These are phyloP conservation scores for Pteropus rufus DNA, from an alignment of 2,797 vertebrate genomes.

Conservation along the genomic window DNA sequence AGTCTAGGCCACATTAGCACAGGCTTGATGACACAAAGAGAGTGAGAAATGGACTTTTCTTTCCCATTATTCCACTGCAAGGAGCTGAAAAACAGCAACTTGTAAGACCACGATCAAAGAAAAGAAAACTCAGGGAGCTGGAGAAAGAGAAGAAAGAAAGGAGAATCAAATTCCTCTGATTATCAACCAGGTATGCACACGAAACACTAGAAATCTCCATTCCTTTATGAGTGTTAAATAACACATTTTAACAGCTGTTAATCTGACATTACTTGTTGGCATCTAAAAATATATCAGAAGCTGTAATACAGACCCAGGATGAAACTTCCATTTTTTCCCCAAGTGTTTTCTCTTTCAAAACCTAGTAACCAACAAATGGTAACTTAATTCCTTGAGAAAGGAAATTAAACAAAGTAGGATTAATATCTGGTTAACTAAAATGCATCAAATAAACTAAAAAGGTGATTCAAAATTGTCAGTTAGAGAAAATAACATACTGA, in stretches of 20 bases:
- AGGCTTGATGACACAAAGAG: neutral
- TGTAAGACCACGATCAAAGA: neutral
- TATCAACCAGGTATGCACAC: slow-evolving; percentile 28
- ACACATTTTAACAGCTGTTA: slow-evolving; percentile 72
- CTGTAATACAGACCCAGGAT: slow-evolving; percentile 69
- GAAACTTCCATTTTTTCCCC: slow-evolving; percentile 65
- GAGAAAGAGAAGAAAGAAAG: neutral
- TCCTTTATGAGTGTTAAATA: slow-evolving; percentile 72
- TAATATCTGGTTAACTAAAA: neutral
- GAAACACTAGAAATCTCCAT: slow-evolving; percentile 56
- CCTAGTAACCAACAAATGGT: slow-evolving; percentile 66
- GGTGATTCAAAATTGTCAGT: slow-evolving; percentile 66
- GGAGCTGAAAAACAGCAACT: neutral
- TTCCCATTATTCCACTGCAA: neutral
- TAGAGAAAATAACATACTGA: neutral
- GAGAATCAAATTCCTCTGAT: neutral
- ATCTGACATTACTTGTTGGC: slow-evolving; percentile 75
- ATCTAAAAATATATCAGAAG: slow-evolving; percentile 75
- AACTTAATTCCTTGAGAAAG: slow-evolving; percentile 68
- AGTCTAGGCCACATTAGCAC: neutral
- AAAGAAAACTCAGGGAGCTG: neutral
- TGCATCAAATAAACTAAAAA: slow-evolving; percentile 29
- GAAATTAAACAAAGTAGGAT: slow-evolving; percentile 59
- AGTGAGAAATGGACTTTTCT: neutral
- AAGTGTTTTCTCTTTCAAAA: slow-evolving; percentile 66